Percentiles rank a stretch among this genome's conserved stretches.
These are phyloP conservation scores for Drosophila robusta DNA, from an alignment of 2,888 invertebrate genomes.

Conservation along the genomic window DNA sequence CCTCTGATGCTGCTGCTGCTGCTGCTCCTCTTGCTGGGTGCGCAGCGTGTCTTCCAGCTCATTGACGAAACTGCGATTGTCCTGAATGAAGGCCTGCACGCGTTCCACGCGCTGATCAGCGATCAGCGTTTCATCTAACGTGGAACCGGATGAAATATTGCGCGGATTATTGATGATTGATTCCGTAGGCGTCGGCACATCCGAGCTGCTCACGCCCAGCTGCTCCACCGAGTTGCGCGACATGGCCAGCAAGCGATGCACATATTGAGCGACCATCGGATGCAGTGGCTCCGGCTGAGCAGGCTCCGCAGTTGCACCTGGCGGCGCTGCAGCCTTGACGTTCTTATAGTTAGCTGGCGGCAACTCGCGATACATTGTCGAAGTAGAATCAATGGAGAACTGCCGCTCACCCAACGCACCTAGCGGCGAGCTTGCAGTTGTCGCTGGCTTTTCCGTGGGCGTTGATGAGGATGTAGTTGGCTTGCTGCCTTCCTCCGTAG, in stretches of 20 bases:
- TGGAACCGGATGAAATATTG: conserved; percentile 73
- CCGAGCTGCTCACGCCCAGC: conserved; percentile 85
- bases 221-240: conserved; percentile 86
- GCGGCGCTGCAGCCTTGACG: background rate
- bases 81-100: conserved; percentile 81
- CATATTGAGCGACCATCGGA: conserved; percentile 85
- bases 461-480: conserved; percentile 11
- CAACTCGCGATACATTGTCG: conserved; percentile 80
- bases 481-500: conserved; percentile 1
- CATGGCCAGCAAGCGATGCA: conserved; percentile 86
- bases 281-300: conserved; percentile 61
- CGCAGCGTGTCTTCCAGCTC: conserved; percentile 82
- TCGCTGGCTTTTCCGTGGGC: background rate
- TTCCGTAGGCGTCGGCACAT: conserved; percentile 85
- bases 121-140: conserved; percentile 35
- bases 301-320: background rate
- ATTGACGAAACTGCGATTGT: conserved; percentile 82
- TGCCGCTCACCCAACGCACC: conserved; percentile 31
- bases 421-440: background rate
- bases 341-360: conserved; percentile 63
- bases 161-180: conserved; percentile 85
- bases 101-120: conserved; percentile 67
- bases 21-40: conserved; percentile 23
- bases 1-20: conserved; percentile 22
- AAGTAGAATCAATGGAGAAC: conserved; percentile 76